A percentile compares a stretch with the other conserved stretches of the same genome.
phyloP scores from a whole-genome alignment of 1,140 invertebrate species.

The Drosophila yakuba region DNA sequence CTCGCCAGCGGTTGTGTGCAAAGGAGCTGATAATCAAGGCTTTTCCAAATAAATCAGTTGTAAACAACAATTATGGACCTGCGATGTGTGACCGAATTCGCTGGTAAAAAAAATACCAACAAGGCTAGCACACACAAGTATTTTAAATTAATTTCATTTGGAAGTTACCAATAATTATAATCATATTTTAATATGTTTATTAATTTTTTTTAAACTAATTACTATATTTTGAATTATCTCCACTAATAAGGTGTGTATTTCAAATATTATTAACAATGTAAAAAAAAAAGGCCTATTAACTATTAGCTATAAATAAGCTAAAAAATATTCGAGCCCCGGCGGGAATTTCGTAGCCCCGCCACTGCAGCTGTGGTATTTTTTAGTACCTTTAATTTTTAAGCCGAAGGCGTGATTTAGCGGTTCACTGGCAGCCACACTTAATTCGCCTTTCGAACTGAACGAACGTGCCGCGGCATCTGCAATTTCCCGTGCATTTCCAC shows the following conservation, averaged over 20 bases:
- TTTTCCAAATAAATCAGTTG: background rate
- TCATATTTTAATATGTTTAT: too few relatives aligned
- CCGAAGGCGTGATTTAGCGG: background rate
- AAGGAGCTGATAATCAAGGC: too few relatives aligned
- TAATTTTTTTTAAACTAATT: too few relatives aligned
- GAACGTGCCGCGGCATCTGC: conserved; percentile 23
- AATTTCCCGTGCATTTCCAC: conserved; percentile 13
- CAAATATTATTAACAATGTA: too few relatives aligned
- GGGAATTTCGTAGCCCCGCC: too few relatives aligned
- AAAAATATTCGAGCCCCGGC: too few relatives aligned
- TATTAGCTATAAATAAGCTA: too few relatives aligned
- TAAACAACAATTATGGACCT: conserved; percentile 13
- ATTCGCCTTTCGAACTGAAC: conserved; percentile 12
- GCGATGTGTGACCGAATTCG: background rate
- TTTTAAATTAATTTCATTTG: background rate
- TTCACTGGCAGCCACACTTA: background rate
- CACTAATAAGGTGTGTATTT: too few relatives aligned
- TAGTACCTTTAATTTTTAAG: background rate
- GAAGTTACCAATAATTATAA: too few relatives aligned
- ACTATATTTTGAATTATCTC: too few relatives aligned
- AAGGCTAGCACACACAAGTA: background rate
- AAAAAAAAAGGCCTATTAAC: too few relatives aligned
- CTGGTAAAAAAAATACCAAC: background rate
- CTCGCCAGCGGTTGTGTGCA: conserved; percentile 1
- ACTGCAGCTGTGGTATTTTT: background rate